Conservation (phyloP, 2,888 invertebrate genomes). For the Iphiclides podalirius region DNA sequence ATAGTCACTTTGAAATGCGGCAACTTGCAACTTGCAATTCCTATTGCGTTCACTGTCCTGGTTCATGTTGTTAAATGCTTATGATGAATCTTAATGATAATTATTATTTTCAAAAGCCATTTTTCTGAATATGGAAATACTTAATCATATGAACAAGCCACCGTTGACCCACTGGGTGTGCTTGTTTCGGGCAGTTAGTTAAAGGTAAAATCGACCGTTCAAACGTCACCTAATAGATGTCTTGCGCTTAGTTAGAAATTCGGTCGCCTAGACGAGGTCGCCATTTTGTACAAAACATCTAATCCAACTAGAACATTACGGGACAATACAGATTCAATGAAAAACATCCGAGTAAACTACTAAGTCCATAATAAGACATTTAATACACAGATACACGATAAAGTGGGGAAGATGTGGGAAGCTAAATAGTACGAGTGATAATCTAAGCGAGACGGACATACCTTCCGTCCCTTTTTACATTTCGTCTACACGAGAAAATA, state of each 20-base stretch:
- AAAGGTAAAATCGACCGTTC: slow-evolving; percentile 7
- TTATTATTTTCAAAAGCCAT: too few species aligned
- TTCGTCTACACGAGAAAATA: slow-evolving; percentile 32
- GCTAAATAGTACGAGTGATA: slow-evolving; percentile 65
- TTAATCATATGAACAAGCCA: too few species aligned
- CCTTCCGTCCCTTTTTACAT: slow-evolving; percentile 45
- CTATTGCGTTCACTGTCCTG: too few species aligned
- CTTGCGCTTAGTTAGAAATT: slow-evolving; percentile 68
- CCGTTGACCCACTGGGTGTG: too few species aligned
- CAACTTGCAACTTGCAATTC: too few species aligned
- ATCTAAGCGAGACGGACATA: slow-evolving; percentile 58
- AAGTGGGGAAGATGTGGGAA: slow-evolving; percentile 61
- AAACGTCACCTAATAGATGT: slow-evolving; percentile 36
- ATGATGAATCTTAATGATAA: too few species aligned
- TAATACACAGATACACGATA: slow-evolving; percentile 70
- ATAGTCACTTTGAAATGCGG: too few species aligned
- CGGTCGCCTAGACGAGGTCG: slow-evolving; percentile 78
- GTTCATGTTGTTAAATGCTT: too few species aligned
- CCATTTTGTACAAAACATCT: slow-evolving; percentile 75
- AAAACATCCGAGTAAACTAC: slow-evolving; percentile 70
- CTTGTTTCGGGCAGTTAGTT: too few species aligned
- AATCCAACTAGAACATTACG: slow-evolving; percentile 61
- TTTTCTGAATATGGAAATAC: too few species aligned
- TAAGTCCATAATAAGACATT: slow-evolving; percentile 76
- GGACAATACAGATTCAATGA: slow-evolving; percentile 73